Percentiles rank a stretch among this genome's conserved stretches.
Conservation (phyloP, 2,113 vertebrate species). For the Jaculus jaculus region DNA sequence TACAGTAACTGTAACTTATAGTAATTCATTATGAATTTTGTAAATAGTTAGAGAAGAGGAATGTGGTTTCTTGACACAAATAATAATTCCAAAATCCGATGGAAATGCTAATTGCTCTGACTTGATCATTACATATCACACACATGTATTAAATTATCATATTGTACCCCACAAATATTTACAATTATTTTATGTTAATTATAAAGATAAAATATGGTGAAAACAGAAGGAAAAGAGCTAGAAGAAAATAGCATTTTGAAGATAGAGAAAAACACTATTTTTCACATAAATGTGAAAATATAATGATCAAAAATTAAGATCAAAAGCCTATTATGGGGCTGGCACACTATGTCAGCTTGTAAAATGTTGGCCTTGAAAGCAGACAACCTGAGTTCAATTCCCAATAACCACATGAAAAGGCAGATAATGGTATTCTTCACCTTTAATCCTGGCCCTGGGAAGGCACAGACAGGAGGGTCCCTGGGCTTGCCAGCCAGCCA, state of each 20-base stretch:
- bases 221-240: background rate
- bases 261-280: background rate
- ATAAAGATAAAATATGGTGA: background rate
- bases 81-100: background rate
- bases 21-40: background rate
- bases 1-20: too few species aligned
- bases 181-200: background rate
- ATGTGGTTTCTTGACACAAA: background rate
- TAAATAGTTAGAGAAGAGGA: background rate
- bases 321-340: background rate
- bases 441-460: too few species aligned
- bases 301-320: background rate
- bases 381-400: too few species aligned
- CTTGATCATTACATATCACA: background rate
- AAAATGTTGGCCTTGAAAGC: too few species aligned
- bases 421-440: too few species aligned
- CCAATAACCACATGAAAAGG: too few species aligned
- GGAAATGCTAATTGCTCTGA: background rate
- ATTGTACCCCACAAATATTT: background rate
- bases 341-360: too few species aligned
- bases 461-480: too few species aligned
- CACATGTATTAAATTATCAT: background rate
- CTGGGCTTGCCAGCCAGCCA: too few species aligned
- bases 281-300: background rate
- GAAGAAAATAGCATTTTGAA: background rate